phyloP scores from a whole-genome alignment of 2,888 invertebrate species.

The Diarsia dahlii region DNA sequence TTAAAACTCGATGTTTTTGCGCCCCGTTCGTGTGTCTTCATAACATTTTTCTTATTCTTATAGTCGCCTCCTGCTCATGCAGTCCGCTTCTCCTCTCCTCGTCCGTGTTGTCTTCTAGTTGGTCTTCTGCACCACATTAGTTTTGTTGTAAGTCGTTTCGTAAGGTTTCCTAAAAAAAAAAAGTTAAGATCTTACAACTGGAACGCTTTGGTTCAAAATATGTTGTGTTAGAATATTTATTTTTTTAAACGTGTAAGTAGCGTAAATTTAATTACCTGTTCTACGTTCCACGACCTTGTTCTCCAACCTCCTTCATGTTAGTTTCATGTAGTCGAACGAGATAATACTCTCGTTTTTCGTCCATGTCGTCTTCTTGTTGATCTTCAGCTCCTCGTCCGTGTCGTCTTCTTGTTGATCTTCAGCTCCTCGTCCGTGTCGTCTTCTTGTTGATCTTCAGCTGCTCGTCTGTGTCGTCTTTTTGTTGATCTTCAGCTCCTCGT shows the following conservation, averaged over 20 bases:
- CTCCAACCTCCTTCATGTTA: constrained; percentile 20
- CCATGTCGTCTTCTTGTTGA: not conserved
- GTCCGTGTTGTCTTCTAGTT: too few relatives aligned
- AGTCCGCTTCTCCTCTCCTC: too few relatives aligned
- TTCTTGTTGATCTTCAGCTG: constrained; percentile 18
- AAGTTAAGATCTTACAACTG: not conserved
- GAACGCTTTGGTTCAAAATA: not conserved
- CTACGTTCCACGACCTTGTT: not conserved
- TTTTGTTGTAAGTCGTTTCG: not conserved
- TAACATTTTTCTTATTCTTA: constrained; percentile 1
- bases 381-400: constrained; percentile 8
- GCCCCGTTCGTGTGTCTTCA: constrained; percentile 9
- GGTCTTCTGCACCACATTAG: not conserved
- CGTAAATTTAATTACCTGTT: constrained; percentile 22
- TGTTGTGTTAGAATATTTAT: not conserved
- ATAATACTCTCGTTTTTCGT: not conserved
- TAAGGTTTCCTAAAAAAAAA: constrained; percentile 9
- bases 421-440: constrained; percentile 6
- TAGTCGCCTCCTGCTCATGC: not conserved
- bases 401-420: not conserved
- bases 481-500: constrained; percentile 29
- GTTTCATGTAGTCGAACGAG: constrained; percentile 8
- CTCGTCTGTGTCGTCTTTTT: constrained; percentile 28
- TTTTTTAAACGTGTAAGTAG: not conserved
- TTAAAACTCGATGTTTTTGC: constrained; percentile 13